phyloP scores from a whole-genome alignment of 2,797 vertebrate genomes.

The Danio tinwini region DNA sequence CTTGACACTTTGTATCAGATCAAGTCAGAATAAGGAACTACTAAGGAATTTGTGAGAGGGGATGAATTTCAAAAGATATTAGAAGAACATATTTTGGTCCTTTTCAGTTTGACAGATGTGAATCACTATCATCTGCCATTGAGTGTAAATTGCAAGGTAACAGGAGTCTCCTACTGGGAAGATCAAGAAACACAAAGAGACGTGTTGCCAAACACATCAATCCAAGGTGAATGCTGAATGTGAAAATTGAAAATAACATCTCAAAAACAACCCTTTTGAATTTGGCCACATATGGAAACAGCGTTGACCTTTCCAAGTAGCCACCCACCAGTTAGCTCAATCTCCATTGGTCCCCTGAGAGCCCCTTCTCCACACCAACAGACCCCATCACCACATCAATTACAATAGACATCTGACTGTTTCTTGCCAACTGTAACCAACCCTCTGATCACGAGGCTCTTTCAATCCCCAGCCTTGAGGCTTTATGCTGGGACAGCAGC shows the following conservation, averaged over 20 bases:
- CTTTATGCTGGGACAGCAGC: neutral
- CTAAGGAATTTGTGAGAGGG: neutral
- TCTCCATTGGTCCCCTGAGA: constrained; percentile 37
- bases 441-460: constrained; percentile 8
- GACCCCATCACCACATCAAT: constrained; percentile 35
- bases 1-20: neutral
- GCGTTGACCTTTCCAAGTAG: constrained; percentile 40
- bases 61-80: neutral
- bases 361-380: constrained; percentile 39
- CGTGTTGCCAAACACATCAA: neutral
- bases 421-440: constrained; percentile 12
- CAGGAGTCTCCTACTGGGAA: neutral
- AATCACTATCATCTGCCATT: neutral
- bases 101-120: neutral
- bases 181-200: neutral
- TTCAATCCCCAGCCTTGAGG: constrained; percentile 8
- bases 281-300: constrained; percentile 24
- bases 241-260: constrained; percentile 8
- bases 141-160: neutral
- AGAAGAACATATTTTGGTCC: neutral
- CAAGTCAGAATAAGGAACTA: neutral
- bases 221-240: neutral
- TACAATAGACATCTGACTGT: constrained; percentile 4
- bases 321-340: constrained; percentile 54
- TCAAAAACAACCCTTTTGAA: constrained; percentile 10